Conservation (phyloP, 37 sponge, comb jelly and placozoan genomes). For the Spongilla lacustris region DNA sequence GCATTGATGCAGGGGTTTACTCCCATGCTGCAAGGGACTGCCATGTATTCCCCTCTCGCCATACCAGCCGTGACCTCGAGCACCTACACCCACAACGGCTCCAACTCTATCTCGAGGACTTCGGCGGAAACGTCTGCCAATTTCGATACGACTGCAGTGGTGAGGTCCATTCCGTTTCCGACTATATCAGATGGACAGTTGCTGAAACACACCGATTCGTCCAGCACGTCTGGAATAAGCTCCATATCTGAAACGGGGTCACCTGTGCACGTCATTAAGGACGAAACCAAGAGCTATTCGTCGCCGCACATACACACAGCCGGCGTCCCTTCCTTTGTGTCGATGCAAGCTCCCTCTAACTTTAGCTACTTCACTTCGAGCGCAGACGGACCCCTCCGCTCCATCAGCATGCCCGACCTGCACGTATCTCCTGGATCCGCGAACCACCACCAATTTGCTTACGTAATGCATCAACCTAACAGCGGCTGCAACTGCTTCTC, state of each 20-base stretch:
- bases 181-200: not conserved
- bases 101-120: not conserved
- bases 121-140: not conserved
- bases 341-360: slow-evolving; percentile 18
- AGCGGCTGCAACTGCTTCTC: slow-evolving; percentile 29
- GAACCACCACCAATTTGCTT: slow-evolving; percentile 19
- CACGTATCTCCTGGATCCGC: slow-evolving; percentile 19
- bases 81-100: slow-evolving; percentile 3
- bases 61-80: no score
- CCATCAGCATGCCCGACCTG: slow-evolving; percentile 75
- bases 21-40: slow-evolving; percentile 20
- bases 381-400: slow-evolving; percentile 32
- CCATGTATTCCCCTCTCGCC: slow-evolving; percentile 5
- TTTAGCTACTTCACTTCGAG: slow-evolving; percentile 37
- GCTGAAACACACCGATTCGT: slow-evolving; percentile 34
- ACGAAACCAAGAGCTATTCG: not conserved
- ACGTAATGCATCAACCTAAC: not conserved
- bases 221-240: slow-evolving; percentile 55
- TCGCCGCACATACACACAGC: slow-evolving; percentile 31
- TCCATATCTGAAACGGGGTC: slow-evolving; percentile 45
- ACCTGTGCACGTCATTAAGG: slow-evolving; percentile 21
- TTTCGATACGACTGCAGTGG: not conserved
- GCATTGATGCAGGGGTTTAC: slow-evolving; percentile 15
- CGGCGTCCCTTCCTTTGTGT: slow-evolving; percentile 15
- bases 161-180: slow-evolving; percentile 26